These are phyloP conservation scores for Chironex yamaguchii DNA, from an alignment of 30 jellyfish, hydroid and myxozoan genomes.

Conservation along the genomic window DNA sequence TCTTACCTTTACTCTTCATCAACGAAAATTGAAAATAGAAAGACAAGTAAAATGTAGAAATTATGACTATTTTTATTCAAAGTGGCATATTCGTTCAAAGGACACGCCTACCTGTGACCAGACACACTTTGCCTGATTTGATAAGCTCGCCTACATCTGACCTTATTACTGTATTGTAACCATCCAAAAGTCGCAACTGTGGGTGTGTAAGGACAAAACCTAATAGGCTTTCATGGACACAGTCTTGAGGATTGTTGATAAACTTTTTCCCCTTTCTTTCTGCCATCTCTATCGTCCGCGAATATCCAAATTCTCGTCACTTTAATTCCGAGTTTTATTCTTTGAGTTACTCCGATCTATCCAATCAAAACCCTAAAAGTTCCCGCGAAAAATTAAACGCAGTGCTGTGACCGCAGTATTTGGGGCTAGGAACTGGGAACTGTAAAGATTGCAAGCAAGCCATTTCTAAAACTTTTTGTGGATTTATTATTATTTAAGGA, in stretches of 20 bases:
- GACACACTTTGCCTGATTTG: constrained; percentile 74
- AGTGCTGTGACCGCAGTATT: too few relatives aligned
- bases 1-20: not conserved
- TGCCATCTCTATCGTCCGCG: not conserved
- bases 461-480: too few relatives aligned
- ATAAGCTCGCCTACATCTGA: constrained; percentile 65
- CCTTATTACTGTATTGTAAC: constrained; percentile 74
- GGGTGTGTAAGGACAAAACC: constrained; percentile 71
- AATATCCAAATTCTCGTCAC: too few relatives aligned
- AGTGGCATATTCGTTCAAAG: too few relatives aligned
- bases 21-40: not conserved
- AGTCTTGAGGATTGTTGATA: constrained; percentile 70
- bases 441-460: too few relatives aligned
- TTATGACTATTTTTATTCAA: too few relatives aligned
- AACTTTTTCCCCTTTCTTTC: constrained; percentile 59
- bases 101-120: constrained; percentile 68
- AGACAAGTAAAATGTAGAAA: not conserved
- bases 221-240: constrained; percentile 81
- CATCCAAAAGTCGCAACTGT: constrained; percentile 62
- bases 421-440: too few relatives aligned
- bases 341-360: too few relatives aligned
- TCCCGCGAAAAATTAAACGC: too few relatives aligned
- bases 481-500: too few relatives aligned
- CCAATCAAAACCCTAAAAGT: too few relatives aligned
- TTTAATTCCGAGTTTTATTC: too few relatives aligned